Evolutionary conservation across 2,113 vertebrate genomes (phyloP), one percentile per base, ranked within the genome.

Genomic region (Chrysochloris asiatica): DNA sequence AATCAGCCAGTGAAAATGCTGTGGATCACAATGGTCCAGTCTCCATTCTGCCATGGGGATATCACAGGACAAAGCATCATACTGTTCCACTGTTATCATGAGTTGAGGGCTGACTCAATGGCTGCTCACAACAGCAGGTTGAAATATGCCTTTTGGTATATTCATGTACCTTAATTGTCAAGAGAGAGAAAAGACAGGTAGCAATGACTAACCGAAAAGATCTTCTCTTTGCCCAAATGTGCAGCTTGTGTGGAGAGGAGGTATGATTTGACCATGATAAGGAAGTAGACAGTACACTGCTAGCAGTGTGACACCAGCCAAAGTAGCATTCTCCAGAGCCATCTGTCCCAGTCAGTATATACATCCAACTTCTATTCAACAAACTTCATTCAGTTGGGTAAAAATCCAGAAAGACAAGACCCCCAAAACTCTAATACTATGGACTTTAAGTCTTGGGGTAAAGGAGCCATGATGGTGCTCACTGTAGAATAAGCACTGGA

Each of bases 141-240:
- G 84, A 94, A 89, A 89, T 72, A 84, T 59, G 56, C 41, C 71
- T 41, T 48, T 86, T 63, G 30, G 77, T 26, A 10, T 92, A 43
- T n/a, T 73, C 63, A 84, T 69, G 10, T 43, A 75, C 45, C 41
- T 86, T 65, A 76, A 24, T 52, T 21, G n/a, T 89, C 89, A 85
- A 81, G 90, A 83, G 11, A n/a, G n/a, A n/a, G n/a, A 67, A 45
- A 5, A 77, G 73, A 72, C 61, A 72, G 17, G 14, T 22, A 67
- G 11, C 19, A 10, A 54, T 22, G 8, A 17, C 8, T 86, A 78
- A 81, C 7, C 80, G 26, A 33, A 63, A 26, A 84, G 67, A 56
- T 65, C 45, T 84, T 45, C 56, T 67, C 75, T 91, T 73, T 79
- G 59, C 19, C 43, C 24, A 69, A 81, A 92, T 83, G 47, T 13